phyloP scores from a whole-genome alignment of 1,140 invertebrate species.

The Caerostris extrusa region DNA sequence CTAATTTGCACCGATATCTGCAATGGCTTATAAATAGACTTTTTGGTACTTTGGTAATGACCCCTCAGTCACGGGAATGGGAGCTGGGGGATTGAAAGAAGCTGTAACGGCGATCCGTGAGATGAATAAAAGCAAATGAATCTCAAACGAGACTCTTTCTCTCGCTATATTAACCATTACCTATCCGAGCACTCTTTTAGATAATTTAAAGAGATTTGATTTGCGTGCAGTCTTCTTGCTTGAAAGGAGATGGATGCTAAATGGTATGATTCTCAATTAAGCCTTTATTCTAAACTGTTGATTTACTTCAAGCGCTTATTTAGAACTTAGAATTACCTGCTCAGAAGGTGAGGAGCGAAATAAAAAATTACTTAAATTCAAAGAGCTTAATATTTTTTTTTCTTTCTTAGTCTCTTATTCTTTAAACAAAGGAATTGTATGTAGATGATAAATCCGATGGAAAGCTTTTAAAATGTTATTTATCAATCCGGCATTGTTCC shows the following conservation, averaged over 20 bases:
- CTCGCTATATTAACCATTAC: constrained; percentile 43
- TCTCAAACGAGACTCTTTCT: constrained; percentile 41
- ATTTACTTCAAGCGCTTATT: background rate
- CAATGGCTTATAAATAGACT: background rate
- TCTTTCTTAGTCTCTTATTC: background rate
- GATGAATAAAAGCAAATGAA: constrained; percentile 57
- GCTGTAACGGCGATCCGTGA: constrained; percentile 30
- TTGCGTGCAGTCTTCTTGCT: constrained; percentile 24
- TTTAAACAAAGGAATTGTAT: background rate
- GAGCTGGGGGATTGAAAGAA: constrained; percentile 17
- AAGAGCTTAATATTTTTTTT: background rate
- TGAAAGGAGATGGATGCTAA: constrained; percentile 26
- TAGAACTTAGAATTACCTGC: background rate
- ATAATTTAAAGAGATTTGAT: constrained; percentile 38
- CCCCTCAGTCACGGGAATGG: background rate
- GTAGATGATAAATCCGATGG: background rate
- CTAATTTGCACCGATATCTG: background rate
- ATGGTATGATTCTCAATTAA: constrained; percentile 48
- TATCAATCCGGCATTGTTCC: no score
- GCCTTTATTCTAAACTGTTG: constrained; percentile 19
- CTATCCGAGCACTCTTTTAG: constrained; percentile 5
- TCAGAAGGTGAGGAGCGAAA: background rate
- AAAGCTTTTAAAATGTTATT: background rate
- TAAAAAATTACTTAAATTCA: background rate
- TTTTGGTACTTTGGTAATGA: background rate